A percentile compares a stretch with the other conserved stretches of the same genome.
These are phyloP conservation scores for Plebejus argus DNA, from an alignment of 2,888 invertebrate genomes.

Conservation along the genomic window DNA sequence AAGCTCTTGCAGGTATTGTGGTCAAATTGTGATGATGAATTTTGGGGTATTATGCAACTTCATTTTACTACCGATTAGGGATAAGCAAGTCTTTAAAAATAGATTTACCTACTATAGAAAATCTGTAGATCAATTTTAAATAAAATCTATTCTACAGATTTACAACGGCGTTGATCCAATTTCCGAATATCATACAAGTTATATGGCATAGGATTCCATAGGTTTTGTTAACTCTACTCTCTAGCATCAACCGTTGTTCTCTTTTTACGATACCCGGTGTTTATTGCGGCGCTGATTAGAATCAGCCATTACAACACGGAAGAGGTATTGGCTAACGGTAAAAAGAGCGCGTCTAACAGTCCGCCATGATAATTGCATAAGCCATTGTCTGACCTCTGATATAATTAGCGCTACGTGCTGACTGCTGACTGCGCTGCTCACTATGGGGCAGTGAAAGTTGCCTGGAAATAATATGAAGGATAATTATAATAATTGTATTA, in stretches of 20 bases:
- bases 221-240: too few species aligned
- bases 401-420: constrained; percentile 28
- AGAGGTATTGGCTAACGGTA: constrained; percentile 19
- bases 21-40: background rate
- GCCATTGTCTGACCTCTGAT: constrained; percentile 29
- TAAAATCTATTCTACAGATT: too few species aligned
- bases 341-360: constrained; percentile 18
- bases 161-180: too few species aligned
- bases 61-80: too few species aligned
- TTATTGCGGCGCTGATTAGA: background rate
- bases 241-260: background rate
- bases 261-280: background rate
- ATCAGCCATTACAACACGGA: constrained; percentile 19
- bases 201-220: background rate
- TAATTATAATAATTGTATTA: background rate
- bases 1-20: background rate
- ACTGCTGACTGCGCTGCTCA: background rate
- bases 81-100: too few species aligned
- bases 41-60: background rate
- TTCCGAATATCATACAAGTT: too few species aligned
- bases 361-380: constrained; percentile 24
- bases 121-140: too few species aligned
- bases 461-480: constrained; percentile 14
- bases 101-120: too few species aligned
- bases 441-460: constrained; percentile 27